Percentiles rank a stretch among this genome's conserved stretches.
Evolutionary conservation across 2,113 vertebrate species (phyloP).

Genomic region (Vanacampus margaritifer): DNA sequence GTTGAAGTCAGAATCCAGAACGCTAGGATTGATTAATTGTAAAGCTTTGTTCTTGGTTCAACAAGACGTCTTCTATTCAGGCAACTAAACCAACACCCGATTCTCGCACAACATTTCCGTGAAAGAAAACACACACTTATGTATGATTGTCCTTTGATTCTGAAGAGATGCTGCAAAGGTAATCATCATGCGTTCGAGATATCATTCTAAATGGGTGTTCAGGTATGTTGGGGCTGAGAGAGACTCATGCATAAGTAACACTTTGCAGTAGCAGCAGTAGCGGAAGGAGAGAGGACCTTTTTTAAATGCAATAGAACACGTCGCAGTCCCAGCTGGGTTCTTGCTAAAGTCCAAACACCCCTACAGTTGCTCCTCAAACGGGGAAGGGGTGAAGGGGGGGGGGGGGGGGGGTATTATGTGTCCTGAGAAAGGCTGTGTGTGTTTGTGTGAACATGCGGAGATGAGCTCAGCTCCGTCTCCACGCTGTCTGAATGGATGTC

Average conservation of each 20-base stretch:
- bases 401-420: conserved; percentile 13
- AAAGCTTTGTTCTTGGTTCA: conserved; percentile 14
- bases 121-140: conserved; percentile 6
- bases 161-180: conserved; percentile 26
- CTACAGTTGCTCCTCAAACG: conserved; percentile 20
- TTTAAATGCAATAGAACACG: conserved; percentile 35
- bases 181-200: conserved; percentile 54
- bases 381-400: too few species aligned
- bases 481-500: conserved; percentile 28
- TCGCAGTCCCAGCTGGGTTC: background rate
- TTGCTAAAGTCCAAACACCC: background rate
- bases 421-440: conserved; percentile 65
- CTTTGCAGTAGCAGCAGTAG: conserved; percentile 71
- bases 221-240: conserved; percentile 32
- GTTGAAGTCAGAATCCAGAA: background rate
- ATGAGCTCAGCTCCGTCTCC: conserved; percentile 31
- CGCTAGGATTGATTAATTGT: conserved; percentile 1
- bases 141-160: conserved; percentile 56
- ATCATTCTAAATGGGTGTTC: conserved; percentile 40
- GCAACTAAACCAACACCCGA: conserved; percentile 10
- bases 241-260: conserved; percentile 77
- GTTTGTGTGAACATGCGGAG: conserved; percentile 16
- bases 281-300: conserved; percentile 39
- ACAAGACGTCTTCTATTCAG: conserved; percentile 6
- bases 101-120: conserved; percentile 9